These are phyloP conservation scores for Cromileptes altivelis DNA, from an alignment of 2,113 vertebrate species.

Conservation along the genomic window DNA sequence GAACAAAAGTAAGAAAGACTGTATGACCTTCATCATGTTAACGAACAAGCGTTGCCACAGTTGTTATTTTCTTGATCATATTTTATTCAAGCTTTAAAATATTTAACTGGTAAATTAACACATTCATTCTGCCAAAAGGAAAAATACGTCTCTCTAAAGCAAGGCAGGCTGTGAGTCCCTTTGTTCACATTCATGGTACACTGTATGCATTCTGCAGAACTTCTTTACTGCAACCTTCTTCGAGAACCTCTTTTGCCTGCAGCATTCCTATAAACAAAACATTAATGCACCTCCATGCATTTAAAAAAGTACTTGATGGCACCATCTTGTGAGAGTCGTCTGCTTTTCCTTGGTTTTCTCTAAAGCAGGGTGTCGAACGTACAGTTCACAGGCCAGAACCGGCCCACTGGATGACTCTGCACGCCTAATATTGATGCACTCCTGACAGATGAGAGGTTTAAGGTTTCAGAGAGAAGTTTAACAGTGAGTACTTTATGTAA, in stretches of 20 bases:
- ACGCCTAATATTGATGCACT: too few relatives aligned
- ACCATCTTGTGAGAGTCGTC: not conserved
- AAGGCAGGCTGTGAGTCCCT: not conserved
- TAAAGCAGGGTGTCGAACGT: too few relatives aligned
- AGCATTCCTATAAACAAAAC: not conserved
- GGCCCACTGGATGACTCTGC: too few relatives aligned
- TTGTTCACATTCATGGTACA: not conserved
- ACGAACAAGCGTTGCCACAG: not conserved
- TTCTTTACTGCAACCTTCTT: not conserved
- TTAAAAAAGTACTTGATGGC: not conserved
- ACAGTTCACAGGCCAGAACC: too few relatives aligned
- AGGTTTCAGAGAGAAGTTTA: too few relatives aligned
- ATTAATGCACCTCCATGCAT: not conserved
- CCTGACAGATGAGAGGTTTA: too few relatives aligned
- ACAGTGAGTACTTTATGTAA: too few relatives aligned
- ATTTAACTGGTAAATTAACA: not conserved
- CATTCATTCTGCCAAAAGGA: not conserved
- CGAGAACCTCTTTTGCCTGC: not conserved
- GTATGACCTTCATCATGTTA: not conserved
- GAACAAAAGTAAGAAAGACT: not conserved
- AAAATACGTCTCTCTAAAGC: not conserved
- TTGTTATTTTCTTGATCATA: not conserved
- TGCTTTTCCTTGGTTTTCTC: not conserved
- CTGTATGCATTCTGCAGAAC: not conserved
- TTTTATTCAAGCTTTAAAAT: not conserved